Evolutionary conservation across 2,888 invertebrate species (phyloP).

Genomic region (Drosophila mayaguana): DNA sequence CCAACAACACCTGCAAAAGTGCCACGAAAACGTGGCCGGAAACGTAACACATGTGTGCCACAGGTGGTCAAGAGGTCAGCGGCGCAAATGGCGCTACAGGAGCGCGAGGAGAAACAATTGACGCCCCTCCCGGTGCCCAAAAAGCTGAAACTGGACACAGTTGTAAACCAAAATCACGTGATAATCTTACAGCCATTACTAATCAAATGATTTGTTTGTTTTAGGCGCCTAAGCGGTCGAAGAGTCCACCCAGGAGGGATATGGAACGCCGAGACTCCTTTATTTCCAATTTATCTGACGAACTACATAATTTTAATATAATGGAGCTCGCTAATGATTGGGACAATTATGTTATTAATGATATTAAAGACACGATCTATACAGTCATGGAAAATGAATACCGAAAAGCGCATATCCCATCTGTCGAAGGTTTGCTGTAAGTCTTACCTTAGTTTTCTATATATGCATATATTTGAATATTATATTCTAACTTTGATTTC

Average conservation of each 20-base stretch:
- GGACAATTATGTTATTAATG: conserved; percentile 33
- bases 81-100: conserved; percentile 64
- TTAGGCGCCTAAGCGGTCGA: conserved; percentile 16
- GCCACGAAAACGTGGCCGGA: conserved; percentile 67
- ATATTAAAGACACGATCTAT: conserved; percentile 21
- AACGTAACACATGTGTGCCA: conserved; percentile 77
- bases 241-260: not conserved
- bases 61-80: conserved; percentile 79
- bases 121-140: conserved; percentile 51
- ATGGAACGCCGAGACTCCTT: conserved; percentile 44
- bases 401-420: conserved; percentile 24
- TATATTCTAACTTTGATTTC: not conserved
- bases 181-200: no score
- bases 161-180: conserved; percentile 22
- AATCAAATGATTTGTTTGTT: not conserved
- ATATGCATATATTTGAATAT: no score
- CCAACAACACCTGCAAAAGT: conserved; percentile 23
- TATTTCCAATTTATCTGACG: conserved; percentile 30
- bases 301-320: conserved; percentile 6
- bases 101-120: conserved; percentile 72
- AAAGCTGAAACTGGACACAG: conserved; percentile 28
- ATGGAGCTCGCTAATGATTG: conserved; percentile 2
- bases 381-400: conserved; percentile 59
- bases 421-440: conserved; percentile 60
- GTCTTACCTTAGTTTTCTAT: not conserved